Evolutionary conservation across 2,888 invertebrate genomes (phyloP).

Genomic region (Lydus trimaculatus): DNA sequence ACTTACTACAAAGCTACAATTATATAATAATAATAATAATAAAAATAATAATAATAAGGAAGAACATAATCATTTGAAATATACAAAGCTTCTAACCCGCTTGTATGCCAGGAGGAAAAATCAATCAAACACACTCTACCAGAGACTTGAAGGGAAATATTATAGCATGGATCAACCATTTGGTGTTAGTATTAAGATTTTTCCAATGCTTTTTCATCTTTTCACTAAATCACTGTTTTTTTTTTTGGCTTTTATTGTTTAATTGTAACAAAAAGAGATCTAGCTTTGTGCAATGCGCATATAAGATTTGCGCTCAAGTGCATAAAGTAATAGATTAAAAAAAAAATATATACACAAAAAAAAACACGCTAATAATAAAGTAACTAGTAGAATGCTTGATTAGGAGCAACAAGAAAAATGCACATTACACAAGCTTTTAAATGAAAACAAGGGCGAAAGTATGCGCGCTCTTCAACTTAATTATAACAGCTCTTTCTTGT

Average conservation of each 20-base stretch:
- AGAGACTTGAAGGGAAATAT: slow-evolving; percentile 35
- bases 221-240: slow-evolving; percentile 30
- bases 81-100: slow-evolving; percentile 46
- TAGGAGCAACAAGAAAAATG: slow-evolving; percentile 33
- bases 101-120: slow-evolving; percentile 14
- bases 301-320: slow-evolving; percentile 17
- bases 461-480: slow-evolving; percentile 8
- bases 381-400: background rate
- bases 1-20: slow-evolving; percentile 57
- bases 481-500: slow-evolving; percentile 29
- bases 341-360: slow-evolving; percentile 16
- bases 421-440: slow-evolving; percentile 55
- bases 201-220: slow-evolving; percentile 29
- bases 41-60: slow-evolving; percentile 32
- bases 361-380: too few species aligned
- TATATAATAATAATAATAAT: slow-evolving; percentile 39
- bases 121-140: slow-evolving; percentile 48
- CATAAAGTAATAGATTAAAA: slow-evolving; percentile 13
- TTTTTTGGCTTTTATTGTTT: slow-evolving; percentile 32
- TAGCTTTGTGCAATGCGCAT: slow-evolving; percentile 48
- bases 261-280: slow-evolving; percentile 25
- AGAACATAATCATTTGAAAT: slow-evolving; percentile 47
- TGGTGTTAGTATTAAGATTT: slow-evolving; percentile 1
- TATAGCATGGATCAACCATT: slow-evolving; percentile 1
- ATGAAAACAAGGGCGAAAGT: slow-evolving; percentile 31